Base-by-base conservation (phyloP, 2,888 invertebrate species). In the Apamea monoglypha region DNA sequence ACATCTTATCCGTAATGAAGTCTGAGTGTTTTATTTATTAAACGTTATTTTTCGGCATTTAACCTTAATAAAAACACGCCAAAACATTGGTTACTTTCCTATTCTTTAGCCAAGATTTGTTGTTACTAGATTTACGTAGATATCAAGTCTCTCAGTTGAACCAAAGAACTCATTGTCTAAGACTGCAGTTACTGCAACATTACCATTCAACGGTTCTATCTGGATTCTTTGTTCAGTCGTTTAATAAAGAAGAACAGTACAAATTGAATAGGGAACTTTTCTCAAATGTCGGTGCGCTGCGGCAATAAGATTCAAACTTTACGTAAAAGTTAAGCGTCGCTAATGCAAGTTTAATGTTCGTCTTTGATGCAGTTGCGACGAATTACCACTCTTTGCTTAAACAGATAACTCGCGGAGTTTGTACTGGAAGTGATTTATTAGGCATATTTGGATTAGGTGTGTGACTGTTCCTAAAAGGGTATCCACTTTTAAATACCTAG, bases 261-360 rank as follows among this genome's bases (percentile, higher is more conserved):
- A 87, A 89, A 89, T 90, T 89, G 86, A 90, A 90, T 89, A 84
- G 80, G 12, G 84, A 90, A 89, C 83, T 90, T 85, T 79, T 74
- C 84, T 88, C 84, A 89, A 90, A 86, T 79, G 89, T 90, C 84
- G 89, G 86, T 77, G 88, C 83, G 80, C 80, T 64, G 73, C 80
- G 74, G 79, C 89, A 86, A 86, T 83, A 91, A 93, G 94, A 93
- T 93, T 92, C 88, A 91, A 94, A 95, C 91, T 94, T 93, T 90
- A 92, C 90, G 93, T 93, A 91, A 93, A 95, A 95, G 93, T 94
- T 92, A 92, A 92, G 92, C 91, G 85, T 69, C 89, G 93, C 92
- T 95, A 96, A 96, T 95, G 95, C 94, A 94, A 95, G 91, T 95
- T 96, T 96, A 94, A 95, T 96, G 95, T 94, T 91, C 91, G 90